Evolutionary conservation across 2,113 vertebrate species (phyloP).

Genomic region (Phalacrocorax carbo): DNA sequence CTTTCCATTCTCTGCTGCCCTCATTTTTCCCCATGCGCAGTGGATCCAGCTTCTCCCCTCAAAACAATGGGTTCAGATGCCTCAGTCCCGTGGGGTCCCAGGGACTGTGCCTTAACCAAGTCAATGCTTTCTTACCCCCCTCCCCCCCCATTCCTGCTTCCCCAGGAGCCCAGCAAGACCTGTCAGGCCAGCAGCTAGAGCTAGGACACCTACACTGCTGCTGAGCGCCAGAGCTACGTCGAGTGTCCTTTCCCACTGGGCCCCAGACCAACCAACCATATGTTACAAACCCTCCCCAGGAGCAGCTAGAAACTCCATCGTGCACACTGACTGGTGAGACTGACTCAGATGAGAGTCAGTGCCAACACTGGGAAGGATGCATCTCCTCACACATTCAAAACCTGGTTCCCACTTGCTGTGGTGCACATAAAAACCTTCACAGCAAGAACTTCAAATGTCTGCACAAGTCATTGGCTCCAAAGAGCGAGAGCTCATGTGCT

Average conservation of each 20-base stretch:
- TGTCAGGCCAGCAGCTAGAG: neutral
- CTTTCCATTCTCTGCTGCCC: neutral
- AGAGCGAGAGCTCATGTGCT: neutral
- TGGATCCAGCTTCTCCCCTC: neutral
- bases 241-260: neutral
- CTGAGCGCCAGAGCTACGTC: fast-evolving
- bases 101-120: fast-evolving
- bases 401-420: neutral
- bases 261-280: neutral
- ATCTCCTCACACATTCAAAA: neutral
- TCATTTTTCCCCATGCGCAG: neutral
- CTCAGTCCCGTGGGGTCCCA: fast-evolving
- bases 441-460: neutral
- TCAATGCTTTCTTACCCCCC: neutral
- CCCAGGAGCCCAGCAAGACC: neutral
- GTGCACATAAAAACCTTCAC: neutral
- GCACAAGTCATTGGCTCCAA: neutral
- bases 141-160: neutral
- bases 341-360: neutral
- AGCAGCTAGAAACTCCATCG: neutral
- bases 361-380: neutral
- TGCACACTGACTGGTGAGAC: neutral
- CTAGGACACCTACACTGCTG: neutral
- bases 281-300: neutral
- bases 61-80: neutral